phyloP scores from a whole-genome alignment of 2,113 vertebrate genomes.

The Cyprinodon tularosa region DNA sequence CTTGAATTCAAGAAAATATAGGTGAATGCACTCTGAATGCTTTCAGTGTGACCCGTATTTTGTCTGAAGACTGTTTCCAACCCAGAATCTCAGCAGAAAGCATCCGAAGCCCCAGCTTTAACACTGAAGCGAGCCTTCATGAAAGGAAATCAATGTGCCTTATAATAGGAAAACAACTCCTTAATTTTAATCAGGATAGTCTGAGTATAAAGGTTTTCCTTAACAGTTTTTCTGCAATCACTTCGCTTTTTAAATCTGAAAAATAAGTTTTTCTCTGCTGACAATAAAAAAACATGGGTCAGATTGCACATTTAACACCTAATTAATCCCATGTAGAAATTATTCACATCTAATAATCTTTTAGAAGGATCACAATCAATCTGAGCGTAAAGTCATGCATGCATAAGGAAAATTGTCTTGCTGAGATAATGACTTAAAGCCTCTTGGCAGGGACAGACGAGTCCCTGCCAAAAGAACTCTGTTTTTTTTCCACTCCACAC shows the following conservation, averaged over 20 bases:
- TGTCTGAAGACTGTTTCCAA: not conserved
- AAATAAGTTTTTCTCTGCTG: not conserved
- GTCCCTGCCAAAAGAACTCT: too few relatives aligned
- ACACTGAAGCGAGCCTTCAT: constrained; percentile 39
- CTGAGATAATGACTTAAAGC: too few relatives aligned
- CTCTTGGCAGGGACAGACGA: too few relatives aligned
- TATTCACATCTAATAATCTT: too few relatives aligned
- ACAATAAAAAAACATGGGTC: too few relatives aligned
- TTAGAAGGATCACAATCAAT: too few relatives aligned
- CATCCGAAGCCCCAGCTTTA: constrained; percentile 5
- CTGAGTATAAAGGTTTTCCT: not conserved
- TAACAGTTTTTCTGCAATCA: not conserved
- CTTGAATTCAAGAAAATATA: constrained; percentile 17
- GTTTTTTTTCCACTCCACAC: too few relatives aligned
- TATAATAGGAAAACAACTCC: not conserved
- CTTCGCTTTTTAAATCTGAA: not conserved
- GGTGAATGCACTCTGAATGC: constrained; percentile 13
- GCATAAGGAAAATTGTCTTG: not conserved
- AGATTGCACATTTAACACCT: too few relatives aligned
- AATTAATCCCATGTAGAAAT: too few relatives aligned
- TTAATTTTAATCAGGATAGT: not conserved
- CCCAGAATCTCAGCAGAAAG: not conserved
- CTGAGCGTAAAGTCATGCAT: not conserved
- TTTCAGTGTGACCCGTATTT: constrained; percentile 1
- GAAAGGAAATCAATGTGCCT: constrained; percentile 37